phyloP scores from a whole-genome alignment of 2,113 vertebrate species.

The Manacus vitellinus region DNA sequence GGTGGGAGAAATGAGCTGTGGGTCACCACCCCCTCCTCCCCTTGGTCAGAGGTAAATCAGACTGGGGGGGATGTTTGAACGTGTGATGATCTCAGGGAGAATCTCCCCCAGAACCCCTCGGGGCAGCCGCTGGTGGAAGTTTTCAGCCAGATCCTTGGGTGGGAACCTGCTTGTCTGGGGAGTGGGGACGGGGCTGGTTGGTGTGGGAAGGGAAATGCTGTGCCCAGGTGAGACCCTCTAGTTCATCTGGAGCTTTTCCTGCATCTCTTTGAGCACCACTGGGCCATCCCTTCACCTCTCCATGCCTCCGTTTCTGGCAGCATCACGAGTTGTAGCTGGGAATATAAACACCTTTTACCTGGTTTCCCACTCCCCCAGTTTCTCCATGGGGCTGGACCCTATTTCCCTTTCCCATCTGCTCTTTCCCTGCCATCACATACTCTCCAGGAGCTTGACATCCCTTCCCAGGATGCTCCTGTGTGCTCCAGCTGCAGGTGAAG shows the following conservation, averaged over 20 bases:
- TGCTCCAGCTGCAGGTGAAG: neutral
- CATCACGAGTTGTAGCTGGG: accelerated
- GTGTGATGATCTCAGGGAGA: neutral
- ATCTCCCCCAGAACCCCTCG: accelerated
- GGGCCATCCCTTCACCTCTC: neutral
- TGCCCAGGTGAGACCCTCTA: neutral
- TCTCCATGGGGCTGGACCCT: neutral
- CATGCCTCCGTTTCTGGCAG: accelerated
- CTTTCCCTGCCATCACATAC: accelerated
- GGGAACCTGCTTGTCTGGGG: neutral
- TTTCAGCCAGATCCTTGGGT: neutral
- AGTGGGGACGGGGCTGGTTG: neutral
- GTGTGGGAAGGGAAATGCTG: neutral
- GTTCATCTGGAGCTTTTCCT: neutral
- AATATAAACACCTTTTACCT: neutral
- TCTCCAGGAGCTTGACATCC: neutral
- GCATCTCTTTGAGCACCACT: neutral
- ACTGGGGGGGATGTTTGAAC: neutral
- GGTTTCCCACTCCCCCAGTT: neutral
- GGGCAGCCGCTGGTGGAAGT: accelerated
- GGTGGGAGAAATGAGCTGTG: neutral
- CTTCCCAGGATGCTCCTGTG: neutral
- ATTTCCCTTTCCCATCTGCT: neutral
- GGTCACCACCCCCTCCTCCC: neutral
- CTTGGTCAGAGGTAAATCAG: neutral